Conservation (phyloP, 2,888 invertebrate species). For the Epiblema foenella region DNA sequence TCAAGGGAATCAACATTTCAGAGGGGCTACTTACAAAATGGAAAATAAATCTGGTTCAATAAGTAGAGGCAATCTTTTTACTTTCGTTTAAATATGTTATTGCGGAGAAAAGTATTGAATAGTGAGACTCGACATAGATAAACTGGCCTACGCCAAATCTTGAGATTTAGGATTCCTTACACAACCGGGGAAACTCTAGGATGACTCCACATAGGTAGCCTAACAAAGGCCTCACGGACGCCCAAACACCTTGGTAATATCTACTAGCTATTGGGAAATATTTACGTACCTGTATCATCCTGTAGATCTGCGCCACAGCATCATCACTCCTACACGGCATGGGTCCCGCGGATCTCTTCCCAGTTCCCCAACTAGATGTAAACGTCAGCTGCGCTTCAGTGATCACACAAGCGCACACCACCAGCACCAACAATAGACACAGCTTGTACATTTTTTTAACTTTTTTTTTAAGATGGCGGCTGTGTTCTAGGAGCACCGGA, state of each 20-base stretch:
- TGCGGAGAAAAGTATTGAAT: too few species aligned
- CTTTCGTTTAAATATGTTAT: too few species aligned
- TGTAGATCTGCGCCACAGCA: slow-evolving; percentile 66
- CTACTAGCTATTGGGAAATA: not conserved
- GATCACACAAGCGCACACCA: slow-evolving; percentile 58
- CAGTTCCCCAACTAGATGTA: slow-evolving; percentile 83
- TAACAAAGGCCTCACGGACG: too few species aligned
- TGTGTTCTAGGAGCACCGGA: not conserved
- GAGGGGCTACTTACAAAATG: too few species aligned
- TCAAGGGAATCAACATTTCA: too few species aligned
- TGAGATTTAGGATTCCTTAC: not conserved
- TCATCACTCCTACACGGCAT: slow-evolving; percentile 71
- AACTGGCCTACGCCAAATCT: not conserved
- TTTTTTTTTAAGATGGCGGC: slow-evolving; percentile 17
- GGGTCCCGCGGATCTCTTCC: slow-evolving; percentile 66
- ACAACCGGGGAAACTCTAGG: too few species aligned
- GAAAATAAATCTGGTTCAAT: too few species aligned
- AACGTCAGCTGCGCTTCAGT: slow-evolving; percentile 82
- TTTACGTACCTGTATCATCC: slow-evolving; percentile 68
- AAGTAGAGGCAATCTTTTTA: too few species aligned
- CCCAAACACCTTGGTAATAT: too few species aligned
- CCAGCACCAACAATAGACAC: slow-evolving; percentile 57
- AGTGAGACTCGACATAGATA: too few species aligned
- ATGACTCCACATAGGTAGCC: too few species aligned
- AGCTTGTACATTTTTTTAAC: slow-evolving; percentile 63